Evolutionary conservation across 2,888 invertebrate species (phyloP), one percentile per base, ranked within the genome.

Genomic region (Cataglyphis rosenhaueri): DNA sequence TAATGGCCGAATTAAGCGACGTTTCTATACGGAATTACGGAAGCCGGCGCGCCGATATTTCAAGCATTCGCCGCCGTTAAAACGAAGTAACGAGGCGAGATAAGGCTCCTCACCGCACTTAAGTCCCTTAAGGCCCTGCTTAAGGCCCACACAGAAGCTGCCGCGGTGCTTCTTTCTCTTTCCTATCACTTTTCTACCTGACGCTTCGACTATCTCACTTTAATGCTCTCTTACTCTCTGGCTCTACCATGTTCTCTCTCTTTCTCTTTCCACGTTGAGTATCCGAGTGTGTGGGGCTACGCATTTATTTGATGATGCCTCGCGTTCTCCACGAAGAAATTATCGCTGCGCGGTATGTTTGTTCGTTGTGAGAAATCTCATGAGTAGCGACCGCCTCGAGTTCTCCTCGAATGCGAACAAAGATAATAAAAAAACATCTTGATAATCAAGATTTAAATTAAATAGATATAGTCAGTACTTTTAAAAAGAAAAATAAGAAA

Each of bases 41-140:
- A 93, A 93, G 92, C 92, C 91, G 87, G 87, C 88, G 89, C 89
- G 91, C 91, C 91, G 91, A 94, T 93, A 92, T 93, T 93, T 94
- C 92, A 93, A 92, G 92, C 91, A 92, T 93, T 93, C 91, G 90
- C 92, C 89, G 93, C 92, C 92, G 92, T 93, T 94, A 93, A 93
- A 91, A 87, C 90, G 88, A 91, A 93, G 93, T 94, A 94, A 94
- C 92, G 93, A 93, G 94, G 93, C 93, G 93, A 94, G 94, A 94
- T 94, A 94, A 94, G 94, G 88, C 89, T 85, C 86, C 88, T 89
- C 87, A 81, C 86, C 89, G 90, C 89, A 90, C 89, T 91, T 89
- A 89, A 87, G 87, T 87, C 87, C 81, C 87, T 87, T 73, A 64
- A 82, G 85, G 85, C 86, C 81, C 83, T 84, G 85, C 87, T 88